Evolutionary conservation across 2,797 vertebrate species (phyloP).

Genomic region (Gastrophryne carolinensis): DNA sequence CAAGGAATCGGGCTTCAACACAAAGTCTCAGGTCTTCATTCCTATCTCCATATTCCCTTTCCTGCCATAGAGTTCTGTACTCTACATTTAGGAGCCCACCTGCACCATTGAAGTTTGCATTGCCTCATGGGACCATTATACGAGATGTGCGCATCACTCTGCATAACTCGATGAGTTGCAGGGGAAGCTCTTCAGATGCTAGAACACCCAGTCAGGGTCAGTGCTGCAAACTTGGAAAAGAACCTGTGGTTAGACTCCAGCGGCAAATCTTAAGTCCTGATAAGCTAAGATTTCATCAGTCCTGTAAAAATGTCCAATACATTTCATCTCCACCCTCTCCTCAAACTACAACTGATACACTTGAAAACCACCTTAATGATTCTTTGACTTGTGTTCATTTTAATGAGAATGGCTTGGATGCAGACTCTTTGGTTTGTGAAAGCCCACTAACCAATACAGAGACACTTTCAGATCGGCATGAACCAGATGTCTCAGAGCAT

Average conservation of each 20-base stretch:
- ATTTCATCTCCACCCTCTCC: not conserved
- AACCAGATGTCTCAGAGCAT: not conserved
- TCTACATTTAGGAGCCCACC: not conserved
- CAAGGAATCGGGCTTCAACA: not conserved
- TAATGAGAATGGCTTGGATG: not conserved
- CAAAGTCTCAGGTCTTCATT: slow-evolving; percentile 14
- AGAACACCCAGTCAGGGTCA: not conserved
- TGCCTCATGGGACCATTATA: slow-evolving; percentile 30
- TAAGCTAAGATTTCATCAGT: not conserved
- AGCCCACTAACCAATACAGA: not conserved
- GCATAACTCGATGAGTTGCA: slow-evolving; percentile 29
- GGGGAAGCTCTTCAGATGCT: not conserved
- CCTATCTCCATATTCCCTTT: not conserved
- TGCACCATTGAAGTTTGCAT: not conserved
- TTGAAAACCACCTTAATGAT: not conserved
- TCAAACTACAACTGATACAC: not conserved
- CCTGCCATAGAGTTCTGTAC: not conserved
- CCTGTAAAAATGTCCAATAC: too few relatives aligned
- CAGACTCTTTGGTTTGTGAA: not conserved
- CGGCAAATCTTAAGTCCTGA: slow-evolving; percentile 8
- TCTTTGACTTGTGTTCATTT: not conserved
- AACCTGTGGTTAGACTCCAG: not conserved
- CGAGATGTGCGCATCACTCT: slow-evolving; percentile 24
- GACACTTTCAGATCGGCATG: not conserved
- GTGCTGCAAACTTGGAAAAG: slow-evolving; percentile 38